These are phyloP conservation scores for Typhlomys cinereus DNA, from an alignment of 2,113 vertebrate species.

Conservation along the genomic window DNA sequence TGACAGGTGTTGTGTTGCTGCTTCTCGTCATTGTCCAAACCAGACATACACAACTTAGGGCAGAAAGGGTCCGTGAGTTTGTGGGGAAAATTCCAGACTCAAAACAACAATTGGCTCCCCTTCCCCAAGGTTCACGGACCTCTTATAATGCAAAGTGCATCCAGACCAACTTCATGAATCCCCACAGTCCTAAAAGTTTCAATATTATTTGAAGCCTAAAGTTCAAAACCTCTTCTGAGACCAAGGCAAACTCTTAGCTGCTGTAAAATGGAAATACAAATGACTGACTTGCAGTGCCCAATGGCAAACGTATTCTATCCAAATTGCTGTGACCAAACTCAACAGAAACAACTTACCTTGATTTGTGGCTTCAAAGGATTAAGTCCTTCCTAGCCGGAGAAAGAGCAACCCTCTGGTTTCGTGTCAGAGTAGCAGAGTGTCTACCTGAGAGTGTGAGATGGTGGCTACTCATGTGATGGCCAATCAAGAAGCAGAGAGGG, in stretches of 20 bases:
- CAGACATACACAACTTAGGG: neutral
- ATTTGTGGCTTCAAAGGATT: neutral
- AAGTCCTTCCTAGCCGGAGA: neutral
- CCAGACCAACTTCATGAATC: neutral
- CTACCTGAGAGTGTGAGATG: neutral
- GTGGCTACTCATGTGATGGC: neutral
- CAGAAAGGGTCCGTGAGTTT: neutral
- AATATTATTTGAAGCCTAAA: neutral
- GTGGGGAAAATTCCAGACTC: neutral
- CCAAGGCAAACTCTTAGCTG: neutral
- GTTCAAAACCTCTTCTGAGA: conserved; percentile 10
- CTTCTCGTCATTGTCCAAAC: neutral
- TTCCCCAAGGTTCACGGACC: neutral
- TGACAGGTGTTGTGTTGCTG: neutral
- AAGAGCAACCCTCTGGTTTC: too few species aligned
- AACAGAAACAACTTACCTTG: neutral
- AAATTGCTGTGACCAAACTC: neutral
- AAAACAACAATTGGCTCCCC: neutral
- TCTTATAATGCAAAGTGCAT: neutral
- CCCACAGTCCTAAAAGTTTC: neutral
- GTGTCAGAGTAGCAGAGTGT: too few species aligned
- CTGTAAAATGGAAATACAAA: neutral
- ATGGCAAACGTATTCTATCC: too few species aligned
- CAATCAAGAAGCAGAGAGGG: neutral
- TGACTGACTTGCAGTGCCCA: neutral